Evolutionary conservation across 2,113 vertebrate genomes (phyloP), one percentile per base, ranked within the genome.

Genomic region (Gasterosteus aculeatus): DNA sequence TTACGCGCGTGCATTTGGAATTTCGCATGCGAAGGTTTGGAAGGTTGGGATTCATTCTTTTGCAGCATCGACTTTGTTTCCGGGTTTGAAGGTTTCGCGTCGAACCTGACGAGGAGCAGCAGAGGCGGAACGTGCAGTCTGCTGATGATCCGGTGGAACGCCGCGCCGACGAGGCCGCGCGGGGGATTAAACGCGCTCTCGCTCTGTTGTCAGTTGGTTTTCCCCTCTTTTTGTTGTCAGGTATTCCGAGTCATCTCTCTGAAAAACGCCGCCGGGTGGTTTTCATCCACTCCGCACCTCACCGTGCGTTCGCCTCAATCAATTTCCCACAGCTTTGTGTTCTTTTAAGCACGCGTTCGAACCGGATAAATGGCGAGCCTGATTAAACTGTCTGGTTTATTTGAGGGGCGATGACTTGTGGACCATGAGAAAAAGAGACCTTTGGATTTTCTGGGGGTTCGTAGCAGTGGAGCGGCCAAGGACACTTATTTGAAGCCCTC

Each of bases 181-280:
- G 1, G 31, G 57, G 31, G 57, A 53, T 56, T n/a, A 77, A 77
- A 77, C 0, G 4, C 4, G 4, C 19, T 39, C 75, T 33, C 18
- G 0, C 22, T 44, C 38, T 7, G 53, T 67, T 59, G 47, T 75
- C 63, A 57, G 58, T 42, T 74, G 7, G 67, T 39, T 51, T 33
- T 12, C 31, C 1, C 69, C 4, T 22, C 19, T 26, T 65, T 59
- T 62, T 31, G 60, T 77, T 79, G 46, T 56, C 29, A 56, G 63
- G 38, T 77, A 61, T 82, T 78, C 46, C 41, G 35, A 83, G 59
- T 75, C 51, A 75, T 75, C 57, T 63, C 18, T 75, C 16, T 38
- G 33, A n/a, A 16, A 70, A 75, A 63, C 4, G 70, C 83, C 35
- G 12, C 65, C 39, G 81, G 83, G 39, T 19, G 42, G 33, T 75